Evolutionary conservation across 2,888 invertebrate species (phyloP).

Genomic region (Tipula helvola): DNA sequence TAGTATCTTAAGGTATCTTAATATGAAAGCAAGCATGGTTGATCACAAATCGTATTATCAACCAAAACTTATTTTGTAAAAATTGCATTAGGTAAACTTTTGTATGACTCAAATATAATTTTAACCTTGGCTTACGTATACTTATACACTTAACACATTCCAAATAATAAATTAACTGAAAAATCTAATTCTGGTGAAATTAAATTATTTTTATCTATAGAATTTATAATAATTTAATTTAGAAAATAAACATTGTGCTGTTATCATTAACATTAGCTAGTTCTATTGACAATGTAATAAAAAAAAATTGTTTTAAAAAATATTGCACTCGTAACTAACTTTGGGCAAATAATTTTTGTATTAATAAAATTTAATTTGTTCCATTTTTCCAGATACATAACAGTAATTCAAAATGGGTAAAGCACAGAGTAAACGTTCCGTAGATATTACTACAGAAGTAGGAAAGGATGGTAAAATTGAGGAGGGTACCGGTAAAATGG

Average conservation of each 20-base stretch:
- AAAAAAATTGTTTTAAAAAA: too few relatives aligned
- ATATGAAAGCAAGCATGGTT: neutral
- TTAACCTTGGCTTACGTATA: neutral
- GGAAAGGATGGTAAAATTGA: conserved; percentile 46
- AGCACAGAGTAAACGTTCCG: conserved; percentile 77
- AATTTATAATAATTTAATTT: neutral
- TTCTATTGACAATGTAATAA: neutral
- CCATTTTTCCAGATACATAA: conserved; percentile 37
- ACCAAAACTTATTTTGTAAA: neutral
- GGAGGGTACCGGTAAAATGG: conserved; percentile 55
- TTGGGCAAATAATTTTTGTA: neutral
- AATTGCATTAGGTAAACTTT: neutral
- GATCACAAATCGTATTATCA: neutral
- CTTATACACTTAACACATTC: neutral
- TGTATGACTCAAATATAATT: neutral
- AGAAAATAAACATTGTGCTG: neutral
- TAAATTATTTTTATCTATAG: neutral
- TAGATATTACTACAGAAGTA: conserved; percentile 63
- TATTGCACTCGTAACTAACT: neutral
- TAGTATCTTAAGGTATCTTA: too few relatives aligned
- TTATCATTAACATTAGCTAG: neutral
- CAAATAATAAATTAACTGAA: neutral
- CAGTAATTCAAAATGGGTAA: conserved; percentile 50
- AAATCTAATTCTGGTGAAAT: neutral
- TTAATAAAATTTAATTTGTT: neutral